Conservation (phyloP, 2,888 invertebrate genomes). For the Yponomeuta plumbellus region DNA sequence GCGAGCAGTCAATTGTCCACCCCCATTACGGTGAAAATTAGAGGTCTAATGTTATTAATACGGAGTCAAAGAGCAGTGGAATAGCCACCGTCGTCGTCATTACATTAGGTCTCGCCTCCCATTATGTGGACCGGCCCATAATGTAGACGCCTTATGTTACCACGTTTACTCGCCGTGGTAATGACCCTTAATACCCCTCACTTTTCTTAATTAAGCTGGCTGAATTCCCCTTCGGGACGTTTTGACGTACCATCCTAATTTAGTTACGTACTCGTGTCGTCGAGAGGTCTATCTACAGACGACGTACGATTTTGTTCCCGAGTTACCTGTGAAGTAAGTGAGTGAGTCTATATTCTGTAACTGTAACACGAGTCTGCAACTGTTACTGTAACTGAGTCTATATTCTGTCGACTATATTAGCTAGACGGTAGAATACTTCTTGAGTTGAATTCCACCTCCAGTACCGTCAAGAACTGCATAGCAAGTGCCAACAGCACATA, state of each 20-base stretch:
- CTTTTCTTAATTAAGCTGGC: conserved; percentile 46
- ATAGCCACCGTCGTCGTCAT: conserved; percentile 36
- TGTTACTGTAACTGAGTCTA: too few relatives aligned
- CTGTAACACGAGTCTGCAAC: too few relatives aligned
- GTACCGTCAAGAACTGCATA: too few relatives aligned
- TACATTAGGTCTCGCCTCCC: conserved; percentile 44
- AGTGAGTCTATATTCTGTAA: too few relatives aligned
- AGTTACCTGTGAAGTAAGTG: too few relatives aligned
- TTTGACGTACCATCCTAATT: conserved; percentile 1
- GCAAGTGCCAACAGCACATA: background rate
- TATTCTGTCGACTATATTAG: too few relatives aligned
- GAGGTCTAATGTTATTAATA: conserved; percentile 31
- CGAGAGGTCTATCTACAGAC: background rate
- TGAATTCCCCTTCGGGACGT: conserved; percentile 9
- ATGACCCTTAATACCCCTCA: conserved; percentile 44
- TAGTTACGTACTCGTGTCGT: background rate
- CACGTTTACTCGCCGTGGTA: conserved; percentile 36
- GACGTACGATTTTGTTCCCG: too few relatives aligned
- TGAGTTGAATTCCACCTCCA: too few relatives aligned
- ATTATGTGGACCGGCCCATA: conserved; percentile 46
- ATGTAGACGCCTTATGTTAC: conserved; percentile 53
- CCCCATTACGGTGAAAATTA: conserved; percentile 28
- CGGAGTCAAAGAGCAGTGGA: conserved; percentile 48
- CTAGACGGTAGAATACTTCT: too few relatives aligned
- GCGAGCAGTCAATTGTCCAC: conserved; percentile 23